These are phyloP conservation scores for Hipparchia sbordonii DNA, from an alignment of 2,888 invertebrate species.

Conservation along the genomic window DNA sequence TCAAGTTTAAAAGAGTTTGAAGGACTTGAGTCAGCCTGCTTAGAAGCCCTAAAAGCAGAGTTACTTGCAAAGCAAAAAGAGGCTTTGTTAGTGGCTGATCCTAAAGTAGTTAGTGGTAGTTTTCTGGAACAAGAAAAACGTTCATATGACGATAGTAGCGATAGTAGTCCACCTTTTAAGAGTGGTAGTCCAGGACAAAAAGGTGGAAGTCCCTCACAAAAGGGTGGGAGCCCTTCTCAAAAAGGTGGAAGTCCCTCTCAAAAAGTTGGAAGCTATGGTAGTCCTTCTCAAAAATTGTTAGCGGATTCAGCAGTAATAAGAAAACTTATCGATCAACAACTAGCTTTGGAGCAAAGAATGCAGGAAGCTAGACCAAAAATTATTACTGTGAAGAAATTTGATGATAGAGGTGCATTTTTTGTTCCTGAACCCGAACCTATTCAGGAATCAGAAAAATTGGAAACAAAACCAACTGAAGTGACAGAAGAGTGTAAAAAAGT, in stretches of 20 bases:
- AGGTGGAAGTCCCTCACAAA: constrained; percentile 59
- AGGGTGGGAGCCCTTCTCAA: constrained; percentile 76
- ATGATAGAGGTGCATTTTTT: constrained; percentile 77
- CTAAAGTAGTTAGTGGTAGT: constrained; percentile 73
- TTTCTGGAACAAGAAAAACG: constrained; percentile 79
- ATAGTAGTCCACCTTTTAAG: constrained; percentile 81
- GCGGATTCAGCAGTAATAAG: constrained; percentile 75
- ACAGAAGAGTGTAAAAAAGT: constrained; percentile 72
- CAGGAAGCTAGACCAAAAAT: constrained; percentile 71
- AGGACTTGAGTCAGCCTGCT: constrained; percentile 93
- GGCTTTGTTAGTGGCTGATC: constrained; percentile 86
- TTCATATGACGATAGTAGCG: constrained; percentile 83
- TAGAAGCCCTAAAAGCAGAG: constrained; percentile 92
- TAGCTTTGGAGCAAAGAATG: constrained; percentile 72
- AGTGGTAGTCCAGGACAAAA: constrained; percentile 72
- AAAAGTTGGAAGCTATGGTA: constrained; percentile 72
- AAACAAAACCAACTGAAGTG: constrained; percentile 54
- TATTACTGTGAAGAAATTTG: constrained; percentile 75
- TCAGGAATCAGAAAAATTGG: constrained; percentile 45
- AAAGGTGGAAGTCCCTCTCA: constrained; percentile 77
- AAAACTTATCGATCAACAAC: constrained; percentile 77
- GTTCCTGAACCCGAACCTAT: constrained; percentile 62
- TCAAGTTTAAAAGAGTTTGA: constrained; percentile 97
- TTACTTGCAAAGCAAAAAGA: constrained; percentile 93
- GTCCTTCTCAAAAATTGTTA: constrained; percentile 75